Evolutionary conservation across 1,140 invertebrate genomes (phyloP).

Genomic region (Sminthurides bifidus): DNA sequence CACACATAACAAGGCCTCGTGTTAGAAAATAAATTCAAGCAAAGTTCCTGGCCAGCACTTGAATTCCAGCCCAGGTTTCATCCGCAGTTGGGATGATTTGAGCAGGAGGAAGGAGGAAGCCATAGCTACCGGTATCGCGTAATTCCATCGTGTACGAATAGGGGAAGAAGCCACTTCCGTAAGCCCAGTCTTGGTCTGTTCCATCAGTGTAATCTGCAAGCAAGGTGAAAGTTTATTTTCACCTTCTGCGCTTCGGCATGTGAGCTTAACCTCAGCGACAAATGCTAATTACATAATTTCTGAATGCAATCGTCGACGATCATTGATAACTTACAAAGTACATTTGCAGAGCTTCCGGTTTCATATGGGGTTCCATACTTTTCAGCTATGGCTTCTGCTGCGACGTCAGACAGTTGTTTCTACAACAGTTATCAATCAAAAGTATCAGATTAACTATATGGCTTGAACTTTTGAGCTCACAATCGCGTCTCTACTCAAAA

Average conservation of each 20-base stretch:
- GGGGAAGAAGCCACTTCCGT: constrained; percentile 65
- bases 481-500: not conserved
- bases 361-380: constrained; percentile 32
- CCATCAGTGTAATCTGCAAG: constrained; percentile 42
- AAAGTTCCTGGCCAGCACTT: constrained; percentile 19
- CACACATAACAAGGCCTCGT: no score
- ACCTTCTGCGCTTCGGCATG: no score
- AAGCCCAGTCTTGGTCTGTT: constrained; percentile 86
- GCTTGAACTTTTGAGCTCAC: not conserved
- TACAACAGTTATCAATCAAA: constrained; percentile 1
- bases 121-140: constrained; percentile 42
- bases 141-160: constrained; percentile 49
- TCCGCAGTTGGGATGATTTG: constrained; percentile 34
- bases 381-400: constrained; percentile 14
- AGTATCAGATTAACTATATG: not conserved
- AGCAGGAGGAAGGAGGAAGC: constrained; percentile 45
- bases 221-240: no score
- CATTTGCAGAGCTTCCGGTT: constrained; percentile 33
- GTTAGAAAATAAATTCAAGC: not conserved
- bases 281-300: not conserved
- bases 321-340: constrained; percentile 33
- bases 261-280: no score
- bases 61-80: constrained; percentile 29
- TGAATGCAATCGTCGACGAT: not conserved
- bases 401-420: constrained; percentile 17